These are phyloP conservation scores for Neotoma lepida DNA, from an alignment of 2,113 vertebrate genomes.

Conservation along the genomic window DNA sequence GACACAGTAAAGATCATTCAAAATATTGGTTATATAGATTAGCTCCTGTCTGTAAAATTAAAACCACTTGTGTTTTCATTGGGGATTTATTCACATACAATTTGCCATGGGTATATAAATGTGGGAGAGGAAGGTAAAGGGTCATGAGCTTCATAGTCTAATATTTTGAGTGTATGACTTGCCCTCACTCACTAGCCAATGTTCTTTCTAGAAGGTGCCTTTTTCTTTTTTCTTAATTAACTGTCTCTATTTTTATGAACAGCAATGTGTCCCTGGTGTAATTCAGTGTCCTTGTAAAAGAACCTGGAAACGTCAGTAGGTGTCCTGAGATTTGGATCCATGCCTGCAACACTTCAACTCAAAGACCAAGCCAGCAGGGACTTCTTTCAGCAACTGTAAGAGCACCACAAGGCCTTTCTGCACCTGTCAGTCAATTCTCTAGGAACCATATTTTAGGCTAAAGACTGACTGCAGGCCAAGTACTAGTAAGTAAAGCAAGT, in stretches of 20 bases:
- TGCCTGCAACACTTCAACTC: accelerated
- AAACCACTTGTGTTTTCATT: too few species aligned
- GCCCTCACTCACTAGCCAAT: not conserved
- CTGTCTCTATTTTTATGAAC: not conserved
- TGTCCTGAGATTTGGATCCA: not conserved
- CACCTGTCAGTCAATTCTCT: accelerated
- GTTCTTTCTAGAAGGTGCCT: not conserved
- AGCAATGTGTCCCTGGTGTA: not conserved
- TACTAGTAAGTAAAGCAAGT: accelerated
- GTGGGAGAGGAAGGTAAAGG: not conserved
- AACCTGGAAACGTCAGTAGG: not conserved
- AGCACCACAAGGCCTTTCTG: not conserved
- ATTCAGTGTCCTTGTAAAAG: too few species aligned
- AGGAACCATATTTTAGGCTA: not conserved
- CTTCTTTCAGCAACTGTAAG: not conserved
- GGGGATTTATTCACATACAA: too few species aligned
- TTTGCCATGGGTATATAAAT: not conserved
- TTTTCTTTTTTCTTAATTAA: not conserved
- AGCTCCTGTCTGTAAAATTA: not conserved
- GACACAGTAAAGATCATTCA: not conserved
- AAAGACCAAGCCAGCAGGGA: accelerated
- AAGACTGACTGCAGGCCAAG: not conserved
- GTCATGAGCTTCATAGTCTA: not conserved
- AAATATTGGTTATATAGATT: not conserved
- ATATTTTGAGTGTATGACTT: not conserved